Conservation (phyloP, 2,797 vertebrate genomes). For the Pseudochirops corinnae region DNA sequence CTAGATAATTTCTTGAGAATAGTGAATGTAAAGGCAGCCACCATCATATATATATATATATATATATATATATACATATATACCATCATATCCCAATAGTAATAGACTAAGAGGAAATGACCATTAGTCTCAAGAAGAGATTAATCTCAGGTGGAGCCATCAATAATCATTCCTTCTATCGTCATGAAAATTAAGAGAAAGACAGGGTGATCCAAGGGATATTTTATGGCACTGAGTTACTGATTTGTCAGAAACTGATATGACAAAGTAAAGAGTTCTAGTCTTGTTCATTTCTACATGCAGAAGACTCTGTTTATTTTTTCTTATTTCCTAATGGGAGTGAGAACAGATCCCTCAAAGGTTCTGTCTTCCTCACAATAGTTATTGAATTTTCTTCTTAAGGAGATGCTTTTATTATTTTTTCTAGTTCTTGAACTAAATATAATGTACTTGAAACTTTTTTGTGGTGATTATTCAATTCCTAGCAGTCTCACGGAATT, state of each 20-base stretch:
- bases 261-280: background rate
- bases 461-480: conserved; percentile 62
- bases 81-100: background rate
- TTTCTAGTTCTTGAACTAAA: conserved; percentile 45
- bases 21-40: background rate
- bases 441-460: conserved; percentile 62
- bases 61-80: too few relatives aligned
- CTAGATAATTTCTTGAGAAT: background rate
- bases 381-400: conserved; percentile 44
- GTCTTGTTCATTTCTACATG: background rate
- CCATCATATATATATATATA: background rate
- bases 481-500: conserved; percentile 51
- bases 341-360: conserved; percentile 48
- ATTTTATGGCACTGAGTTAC: conserved; percentile 33
- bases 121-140: conserved; percentile 46
- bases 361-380: conserved; percentile 62
- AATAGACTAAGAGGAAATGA: conserved; percentile 27
- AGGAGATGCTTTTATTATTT: conserved; percentile 58
- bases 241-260: conserved; percentile 30
- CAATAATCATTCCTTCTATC: background rate
- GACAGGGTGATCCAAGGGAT: conserved; percentile 30
- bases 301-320: conserved; percentile 10
- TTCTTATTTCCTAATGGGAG: conserved; percentile 38
- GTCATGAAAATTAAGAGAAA: conserved; percentile 18
- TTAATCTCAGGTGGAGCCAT: conserved; percentile 7